Conservation (phyloP, 2,888 invertebrate genomes). For the Cephus rjabovi region DNA sequence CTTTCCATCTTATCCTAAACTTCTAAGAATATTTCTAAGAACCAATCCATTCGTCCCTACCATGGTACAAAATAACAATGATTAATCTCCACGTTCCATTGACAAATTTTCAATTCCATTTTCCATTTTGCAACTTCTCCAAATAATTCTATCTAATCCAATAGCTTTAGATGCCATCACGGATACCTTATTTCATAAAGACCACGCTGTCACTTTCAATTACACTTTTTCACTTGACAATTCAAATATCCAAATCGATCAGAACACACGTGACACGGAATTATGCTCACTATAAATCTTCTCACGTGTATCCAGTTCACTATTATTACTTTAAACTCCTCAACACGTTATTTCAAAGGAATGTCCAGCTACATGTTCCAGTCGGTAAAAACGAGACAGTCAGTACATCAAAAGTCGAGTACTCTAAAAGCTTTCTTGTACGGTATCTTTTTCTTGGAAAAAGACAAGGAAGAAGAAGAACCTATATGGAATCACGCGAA, state of each 20-base stretch:
- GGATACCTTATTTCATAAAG: not conserved
- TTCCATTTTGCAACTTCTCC: not conserved
- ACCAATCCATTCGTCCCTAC: not conserved
- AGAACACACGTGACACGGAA: conserved; percentile 4
- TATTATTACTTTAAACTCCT: conserved; percentile 17
- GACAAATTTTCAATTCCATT: not conserved
- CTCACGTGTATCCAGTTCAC: conserved; percentile 26
- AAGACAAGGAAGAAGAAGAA: not conserved
- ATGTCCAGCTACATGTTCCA: conserved; percentile 28
- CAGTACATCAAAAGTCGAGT: conserved; percentile 30
- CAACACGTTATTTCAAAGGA: conserved; percentile 35
- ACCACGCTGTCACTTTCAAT: not conserved
- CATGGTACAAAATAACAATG: not conserved
- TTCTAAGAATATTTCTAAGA: not conserved
- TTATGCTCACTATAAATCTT: not conserved
- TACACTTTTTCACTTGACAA: not conserved
- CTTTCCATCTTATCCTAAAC: not conserved
- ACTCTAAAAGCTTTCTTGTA: conserved; percentile 41
- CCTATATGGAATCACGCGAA: not conserved
- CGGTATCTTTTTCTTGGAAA: not conserved
- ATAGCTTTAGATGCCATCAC: not conserved
- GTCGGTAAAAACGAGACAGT: conserved; percentile 18
- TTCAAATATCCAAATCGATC: not conserved
- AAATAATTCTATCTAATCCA: not conserved
- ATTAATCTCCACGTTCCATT: not conserved